Conservation (phyloP, 2,888 invertebrate genomes). For the Diarsia rubi region DNA sequence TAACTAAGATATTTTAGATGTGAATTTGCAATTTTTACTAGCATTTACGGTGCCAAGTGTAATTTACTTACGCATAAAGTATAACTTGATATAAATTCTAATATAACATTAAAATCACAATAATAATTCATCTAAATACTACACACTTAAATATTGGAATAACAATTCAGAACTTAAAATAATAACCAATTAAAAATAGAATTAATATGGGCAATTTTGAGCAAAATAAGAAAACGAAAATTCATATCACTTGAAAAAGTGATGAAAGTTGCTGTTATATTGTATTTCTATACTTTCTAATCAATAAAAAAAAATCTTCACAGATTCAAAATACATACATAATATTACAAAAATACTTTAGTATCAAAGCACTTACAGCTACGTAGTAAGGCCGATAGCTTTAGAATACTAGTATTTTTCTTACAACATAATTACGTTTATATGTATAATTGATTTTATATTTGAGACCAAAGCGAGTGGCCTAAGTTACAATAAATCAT, state of each 20-base stretch:
- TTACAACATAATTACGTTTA: not conserved
- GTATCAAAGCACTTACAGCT: conserved; percentile 52
- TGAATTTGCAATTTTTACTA: conserved; percentile 33
- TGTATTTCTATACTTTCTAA: not conserved
- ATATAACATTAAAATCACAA: conserved; percentile 66
- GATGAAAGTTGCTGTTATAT: not conserved
- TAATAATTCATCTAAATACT: conserved; percentile 58
- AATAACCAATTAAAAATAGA: conserved; percentile 40
- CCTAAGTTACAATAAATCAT: conserved; percentile 7
- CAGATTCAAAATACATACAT: conserved; percentile 19
- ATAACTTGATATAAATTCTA: conserved; percentile 63
- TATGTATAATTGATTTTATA: conserved; percentile 15
- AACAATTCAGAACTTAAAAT: conserved; percentile 54
- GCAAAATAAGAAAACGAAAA: conserved; percentile 49
- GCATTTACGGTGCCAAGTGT: conserved; percentile 45
- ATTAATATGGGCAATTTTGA: conserved; percentile 58
- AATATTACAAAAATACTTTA: conserved; percentile 36
- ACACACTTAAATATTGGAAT: conserved; percentile 64
- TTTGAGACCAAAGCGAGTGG: conserved; percentile 28
- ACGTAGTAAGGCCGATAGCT: conserved; percentile 55
- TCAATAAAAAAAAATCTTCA: not conserved
- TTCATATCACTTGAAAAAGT: not conserved
- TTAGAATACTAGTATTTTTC: conserved; percentile 39
- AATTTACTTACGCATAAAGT: conserved; percentile 47
- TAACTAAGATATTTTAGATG: conserved; percentile 14